Base-by-base conservation (phyloP, 1,140 invertebrate species). In the Pogonomyrmex californicus region DNA sequence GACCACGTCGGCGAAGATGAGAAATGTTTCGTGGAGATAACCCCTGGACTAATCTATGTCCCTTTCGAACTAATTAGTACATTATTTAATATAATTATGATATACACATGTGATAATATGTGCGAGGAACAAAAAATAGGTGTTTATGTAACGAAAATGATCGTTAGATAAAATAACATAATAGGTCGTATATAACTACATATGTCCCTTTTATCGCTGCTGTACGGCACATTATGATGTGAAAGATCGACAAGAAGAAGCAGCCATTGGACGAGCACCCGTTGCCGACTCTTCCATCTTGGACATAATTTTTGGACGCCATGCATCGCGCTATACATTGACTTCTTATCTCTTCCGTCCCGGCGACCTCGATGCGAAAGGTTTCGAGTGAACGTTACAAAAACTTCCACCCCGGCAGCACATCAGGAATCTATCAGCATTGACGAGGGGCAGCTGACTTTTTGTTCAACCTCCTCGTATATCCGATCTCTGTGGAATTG, bases 351-450 rank as follows among this genome's bases (percentile, higher is more conserved):
- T 91, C 90, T 91, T 91, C 90, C 90, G 66, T 90, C 51, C 75
- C 77, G 87, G 14, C 90, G 89, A 70, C 77, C 75, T 60, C 71
- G 63, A 81, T 49, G 70, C 89, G 86, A 73, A 58, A 81, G 86
- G 62, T 82, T 78, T 83, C 88, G 88, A 87, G 76, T 41, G 70
- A 87, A 56, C 51, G 33, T 17, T 41, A 77, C 44, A 91, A 91
- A 91, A 91, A 87, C 51, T n/a, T 44, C 77, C 77, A 86, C 79
- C 89, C 83, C 49, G 60, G 76, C 56, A 65, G n/a, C 83, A 79
- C 90, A 90, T 91, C 89, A 86, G 89, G 86, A 91, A 91, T 91
- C 89, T 91, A 91, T 91, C 90, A 91, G 70, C 78, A 91, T 88
- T 82, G 86, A 86, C 89, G 77, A 88, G 77, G 86, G 54, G 56